Percentiles rank a stretch among this genome's conserved stretches.
phyloP scores from a whole-genome alignment of 37 sponge, comb jelly and placozoan genomes.

The Haliclona indistincta region DNA sequence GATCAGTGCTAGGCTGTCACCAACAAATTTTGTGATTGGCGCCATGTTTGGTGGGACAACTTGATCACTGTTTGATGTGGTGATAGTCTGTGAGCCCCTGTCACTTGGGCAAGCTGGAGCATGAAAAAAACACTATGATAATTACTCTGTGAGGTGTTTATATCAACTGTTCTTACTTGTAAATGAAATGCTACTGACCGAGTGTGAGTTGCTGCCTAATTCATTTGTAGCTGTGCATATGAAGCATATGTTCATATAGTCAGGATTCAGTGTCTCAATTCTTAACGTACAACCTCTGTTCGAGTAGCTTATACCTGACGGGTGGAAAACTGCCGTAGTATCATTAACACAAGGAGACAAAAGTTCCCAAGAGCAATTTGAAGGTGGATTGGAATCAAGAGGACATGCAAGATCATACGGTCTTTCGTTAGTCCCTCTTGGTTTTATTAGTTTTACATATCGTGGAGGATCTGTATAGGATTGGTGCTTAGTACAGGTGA shows the following conservation, averaged over 20 bases:
- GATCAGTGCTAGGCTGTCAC: too few relatives aligned
- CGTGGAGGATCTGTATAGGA: too few relatives aligned
- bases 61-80: neutral
- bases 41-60: neutral
- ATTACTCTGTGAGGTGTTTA: neutral
- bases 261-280: neutral
- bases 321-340: neutral
- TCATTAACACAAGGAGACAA: neutral
- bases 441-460: too few relatives aligned
- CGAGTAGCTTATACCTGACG: neutral
- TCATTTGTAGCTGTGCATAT: constrained; percentile 1
- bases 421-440: neutral
- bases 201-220: neutral
- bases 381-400: neutral
- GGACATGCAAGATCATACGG: neutral
- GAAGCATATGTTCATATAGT: neutral
- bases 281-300: neutral
- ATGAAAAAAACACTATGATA: too few relatives aligned
- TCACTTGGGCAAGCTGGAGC: too few relatives aligned
- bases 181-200: neutral
- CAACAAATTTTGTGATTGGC: too few relatives aligned
- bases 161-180: neutral
- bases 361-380: neutral
- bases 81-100: too few relatives aligned
- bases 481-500: too few relatives aligned